Evolutionary conservation across 2,797 vertebrate species (phyloP), one percentile per base, ranked within the genome.

Genomic region (Hemibagrus guttatus): DNA sequence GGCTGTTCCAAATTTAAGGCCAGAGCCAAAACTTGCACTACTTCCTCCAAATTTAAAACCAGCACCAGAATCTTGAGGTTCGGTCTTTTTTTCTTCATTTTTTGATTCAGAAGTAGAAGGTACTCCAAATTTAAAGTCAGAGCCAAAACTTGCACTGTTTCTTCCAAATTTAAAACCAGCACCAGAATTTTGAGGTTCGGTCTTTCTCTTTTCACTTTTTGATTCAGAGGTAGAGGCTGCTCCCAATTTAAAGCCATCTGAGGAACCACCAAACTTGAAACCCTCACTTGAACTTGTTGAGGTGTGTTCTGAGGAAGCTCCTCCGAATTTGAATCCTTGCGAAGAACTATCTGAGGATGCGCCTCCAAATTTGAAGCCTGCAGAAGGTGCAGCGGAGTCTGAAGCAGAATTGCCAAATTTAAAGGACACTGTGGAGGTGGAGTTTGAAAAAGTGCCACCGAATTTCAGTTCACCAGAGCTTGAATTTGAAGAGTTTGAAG

Each of bases 111-210:
- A 92, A 80, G 93, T 92, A 63, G 95, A 93, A 79, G 90, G 90
- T 79, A 91, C 89, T 85, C 94, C 88, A 90, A 96, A 97, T 88
- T 95, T 94, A 89, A 96, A 95, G 85, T 88, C 91, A 49, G 46
- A 49, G 46, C 46, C 46, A 9, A 49, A 7, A 49, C 46, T 85
- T 19, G 91, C 93, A 39, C 91, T 63, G 23, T 89, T 58, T 1
- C 49, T 66, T 89, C 95, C 96, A 87, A 98, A 98, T 74, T 95
- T 97, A 91, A 97, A 97, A 84, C 91, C 94, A 42, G 91, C 91
- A 82, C 74, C 92, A 31, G 92, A 91, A 31, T 87, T 93, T 86
- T 95, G 85, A 54, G 92, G 93, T 75, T 92, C 93, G 56, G 95
- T 94, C 87, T 96, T 97, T 92, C 96, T 96, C 89, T 93, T 93